Conservation (phyloP, 2,113 vertebrate genomes). For the Cyanocitta stelleri region DNA sequence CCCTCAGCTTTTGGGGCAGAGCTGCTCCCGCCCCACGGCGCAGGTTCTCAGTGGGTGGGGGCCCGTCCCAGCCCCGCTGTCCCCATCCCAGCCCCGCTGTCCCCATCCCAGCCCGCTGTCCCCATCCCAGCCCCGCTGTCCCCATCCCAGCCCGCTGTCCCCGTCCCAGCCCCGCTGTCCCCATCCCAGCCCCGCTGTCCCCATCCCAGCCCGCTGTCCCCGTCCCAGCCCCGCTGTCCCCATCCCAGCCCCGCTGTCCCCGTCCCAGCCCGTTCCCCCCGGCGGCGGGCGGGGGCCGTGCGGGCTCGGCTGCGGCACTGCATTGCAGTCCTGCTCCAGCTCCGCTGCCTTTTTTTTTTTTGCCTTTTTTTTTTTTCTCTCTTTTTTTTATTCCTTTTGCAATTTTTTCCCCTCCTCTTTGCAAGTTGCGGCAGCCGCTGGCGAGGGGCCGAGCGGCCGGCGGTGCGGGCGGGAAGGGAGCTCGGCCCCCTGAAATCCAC, state of each 20-base stretch:
- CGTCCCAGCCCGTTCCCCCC: neutral
- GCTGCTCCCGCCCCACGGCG: neutral
- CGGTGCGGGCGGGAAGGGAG: neutral
- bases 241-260: neutral
- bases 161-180: neutral
- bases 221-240: neutral
- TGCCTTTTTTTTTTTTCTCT: no score
- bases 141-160: neutral
- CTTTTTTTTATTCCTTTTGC: neutral
- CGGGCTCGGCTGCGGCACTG: conserved; percentile 18
- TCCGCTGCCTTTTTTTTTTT: neutral
- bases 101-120: neutral
- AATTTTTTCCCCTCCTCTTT: neutral
- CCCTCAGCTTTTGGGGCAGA: neutral
- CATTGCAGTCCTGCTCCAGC: conserved; percentile 59
- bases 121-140: neutral
- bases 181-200: no score
- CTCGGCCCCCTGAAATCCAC: neutral
- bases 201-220: neutral
- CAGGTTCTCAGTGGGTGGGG: neutral
- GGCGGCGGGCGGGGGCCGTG: neutral
- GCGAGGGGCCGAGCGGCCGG: neutral
- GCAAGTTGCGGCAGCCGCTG: neutral
- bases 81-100: neutral
- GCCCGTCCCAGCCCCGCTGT: neutral